Conservation (phyloP, 2,113 vertebrate species). For the Tringa solitaria region DNA sequence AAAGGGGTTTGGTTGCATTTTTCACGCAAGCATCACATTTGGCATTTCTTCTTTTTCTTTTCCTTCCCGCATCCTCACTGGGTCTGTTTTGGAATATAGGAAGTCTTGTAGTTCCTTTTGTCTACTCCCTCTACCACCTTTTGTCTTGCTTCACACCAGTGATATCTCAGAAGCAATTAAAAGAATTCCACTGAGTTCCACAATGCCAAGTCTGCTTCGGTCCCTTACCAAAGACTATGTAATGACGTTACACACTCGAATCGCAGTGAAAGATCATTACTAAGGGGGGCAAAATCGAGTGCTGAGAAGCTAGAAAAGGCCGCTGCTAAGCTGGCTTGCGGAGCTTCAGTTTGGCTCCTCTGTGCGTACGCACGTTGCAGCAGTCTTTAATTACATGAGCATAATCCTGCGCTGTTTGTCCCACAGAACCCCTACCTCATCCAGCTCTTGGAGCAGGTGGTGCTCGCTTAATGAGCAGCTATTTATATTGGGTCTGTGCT, state of each 20-base stretch:
- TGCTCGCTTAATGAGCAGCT: conserved; percentile 1
- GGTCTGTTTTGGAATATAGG: neutral
- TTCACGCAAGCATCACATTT: neutral
- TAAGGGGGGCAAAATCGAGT: neutral
- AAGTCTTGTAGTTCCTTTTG: neutral
- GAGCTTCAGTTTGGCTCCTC: neutral
- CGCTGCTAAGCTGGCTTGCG: neutral
- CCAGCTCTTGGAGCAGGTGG: conserved; percentile 13
- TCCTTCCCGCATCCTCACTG: neutral
- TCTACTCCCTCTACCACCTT: neutral
- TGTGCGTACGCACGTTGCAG: neutral
- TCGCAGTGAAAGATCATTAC: neutral
- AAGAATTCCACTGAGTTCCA: neutral
- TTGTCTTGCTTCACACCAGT: neutral
- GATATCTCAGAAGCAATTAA: neutral
- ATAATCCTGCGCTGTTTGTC: neutral
- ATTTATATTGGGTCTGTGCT: conserved; percentile 12
- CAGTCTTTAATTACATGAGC: conserved; percentile 12
- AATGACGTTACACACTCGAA: neutral
- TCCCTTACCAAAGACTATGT: neutral
- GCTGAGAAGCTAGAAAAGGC: neutral
- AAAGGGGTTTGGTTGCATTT: neutral
- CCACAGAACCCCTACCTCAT: neutral
- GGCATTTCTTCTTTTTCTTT: neutral
- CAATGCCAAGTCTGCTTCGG: neutral